Evolutionary conservation across 2,888 invertebrate species (phyloP), one percentile per base, ranked within the genome.

Genomic region (Julus scandinavius): DNA sequence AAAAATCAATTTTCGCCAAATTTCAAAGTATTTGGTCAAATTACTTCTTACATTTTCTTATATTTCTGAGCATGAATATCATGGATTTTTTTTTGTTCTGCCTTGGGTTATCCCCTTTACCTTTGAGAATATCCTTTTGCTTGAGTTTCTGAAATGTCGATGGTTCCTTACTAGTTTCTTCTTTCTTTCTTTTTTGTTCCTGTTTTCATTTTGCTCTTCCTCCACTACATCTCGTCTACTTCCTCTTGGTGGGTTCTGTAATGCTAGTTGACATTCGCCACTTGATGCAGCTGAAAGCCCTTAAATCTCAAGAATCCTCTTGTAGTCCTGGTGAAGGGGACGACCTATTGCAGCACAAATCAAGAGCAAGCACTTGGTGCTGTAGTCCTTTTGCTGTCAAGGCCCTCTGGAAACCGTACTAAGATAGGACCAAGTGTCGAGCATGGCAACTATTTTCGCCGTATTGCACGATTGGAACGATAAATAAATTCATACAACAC

Each of bases 401-500:
- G 49, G 54, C 88, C n/a, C 63, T 88, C 17, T 88, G 88, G 88
- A 88, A 88, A 54, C 38, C 88, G 29, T 54, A 85, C n/a, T 88
- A 85, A 85, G 63, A 63, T 63, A 63, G 63, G 63, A 63, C 13
- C 63, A 17, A 63, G 63, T 63, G 17, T 63, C 63, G 17, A n/a
- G 7, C 63, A 7, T 7, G n/a, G n/a, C 63, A 63, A 63, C 63
- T 63, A n/a, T 63, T 58, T 15, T 45, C 45, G 45, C 7, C 45
- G 45, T 45, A 45, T 5, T 45, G 45, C 45, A 7, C 45, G 45
- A 45, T 45, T 45, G 45, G 45, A 45, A 45, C 1, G 45, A 5
- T 45, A 45, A 45, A 45, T 45, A 45, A 45, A 45, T 45, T 45
- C 45, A 45, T 45, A 7, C 45, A 45, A 45, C 7, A 7, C 45